Conservation (phyloP, 2,888 invertebrate species). For the Nyleta sp. region DNA sequence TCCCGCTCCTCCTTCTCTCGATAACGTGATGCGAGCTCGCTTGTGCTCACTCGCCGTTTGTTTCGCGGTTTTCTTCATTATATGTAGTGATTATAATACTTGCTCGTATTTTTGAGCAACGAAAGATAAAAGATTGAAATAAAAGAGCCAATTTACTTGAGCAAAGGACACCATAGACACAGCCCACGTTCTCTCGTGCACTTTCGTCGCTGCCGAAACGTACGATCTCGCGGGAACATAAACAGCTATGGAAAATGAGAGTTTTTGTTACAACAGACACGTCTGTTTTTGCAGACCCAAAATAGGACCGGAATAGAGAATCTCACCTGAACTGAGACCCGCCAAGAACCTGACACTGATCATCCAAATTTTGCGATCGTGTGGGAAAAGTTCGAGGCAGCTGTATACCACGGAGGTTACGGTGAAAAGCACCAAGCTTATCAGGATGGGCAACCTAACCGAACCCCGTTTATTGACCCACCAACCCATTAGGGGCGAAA, state of each 20-base stretch:
- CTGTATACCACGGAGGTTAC: slow-evolving; percentile 90
- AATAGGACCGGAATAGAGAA: slow-evolving; percentile 9
- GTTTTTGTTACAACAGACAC: background rate
- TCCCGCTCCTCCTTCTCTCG: too few species aligned
- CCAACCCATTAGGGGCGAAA: slow-evolving; percentile 92
- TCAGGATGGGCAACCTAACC: slow-evolving; percentile 88
- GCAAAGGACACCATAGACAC: slow-evolving; percentile 93
- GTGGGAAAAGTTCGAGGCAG: slow-evolving; percentile 87
- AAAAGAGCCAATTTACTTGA: slow-evolving; percentile 84
- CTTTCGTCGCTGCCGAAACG: slow-evolving; percentile 93
- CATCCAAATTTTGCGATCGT: slow-evolving; percentile 89
- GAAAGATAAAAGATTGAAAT: too few species aligned
- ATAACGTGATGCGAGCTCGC: too few species aligned
- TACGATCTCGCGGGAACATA: slow-evolving; percentile 93
- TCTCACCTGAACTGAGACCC: slow-evolving; percentile 92
- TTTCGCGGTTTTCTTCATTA: too few species aligned
- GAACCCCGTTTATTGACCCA: slow-evolving; percentile 91
- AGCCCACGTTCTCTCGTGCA: slow-evolving; percentile 91
- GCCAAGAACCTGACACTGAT: slow-evolving; percentile 89
- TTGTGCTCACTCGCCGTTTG: too few species aligned
- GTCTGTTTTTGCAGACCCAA: too few species aligned
- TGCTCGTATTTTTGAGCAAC: too few species aligned
- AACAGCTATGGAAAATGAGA: slow-evolving; percentile 86
- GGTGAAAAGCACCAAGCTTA: slow-evolving; percentile 88
- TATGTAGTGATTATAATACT: too few species aligned